Evolutionary conservation across 2,113 vertebrate genomes (phyloP).

Genomic region (Dolichallabes microphthalmus): DNA sequence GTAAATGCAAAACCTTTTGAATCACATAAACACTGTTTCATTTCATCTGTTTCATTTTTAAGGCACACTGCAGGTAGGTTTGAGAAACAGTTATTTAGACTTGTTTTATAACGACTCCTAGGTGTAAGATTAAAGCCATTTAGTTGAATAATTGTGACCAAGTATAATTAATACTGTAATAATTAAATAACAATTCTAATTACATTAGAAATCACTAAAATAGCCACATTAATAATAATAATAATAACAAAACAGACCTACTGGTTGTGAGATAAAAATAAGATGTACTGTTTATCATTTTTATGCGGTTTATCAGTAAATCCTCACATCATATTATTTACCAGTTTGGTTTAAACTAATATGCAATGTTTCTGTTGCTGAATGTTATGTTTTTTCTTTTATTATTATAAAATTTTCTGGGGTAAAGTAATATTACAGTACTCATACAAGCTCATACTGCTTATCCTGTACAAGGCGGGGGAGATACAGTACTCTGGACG

Average conservation of each 20-base stretch:
- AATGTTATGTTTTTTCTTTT: neutral
- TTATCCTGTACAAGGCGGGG: no score
- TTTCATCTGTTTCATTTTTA: neutral
- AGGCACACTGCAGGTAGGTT: neutral
- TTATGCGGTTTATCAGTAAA: neutral
- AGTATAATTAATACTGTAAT: neutral
- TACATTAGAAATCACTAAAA: neutral
- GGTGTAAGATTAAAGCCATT: neutral
- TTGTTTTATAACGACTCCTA: neutral
- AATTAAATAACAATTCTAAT: constrained; percentile 4
- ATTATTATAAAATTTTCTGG: no score
- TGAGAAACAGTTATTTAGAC: neutral
- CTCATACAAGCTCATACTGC: no score
- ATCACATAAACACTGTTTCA: neutral
- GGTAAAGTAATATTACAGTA: no score
- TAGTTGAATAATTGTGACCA: neutral
- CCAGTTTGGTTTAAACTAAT: neutral
- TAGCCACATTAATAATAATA: neutral
- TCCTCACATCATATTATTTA: neutral
- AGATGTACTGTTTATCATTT: neutral
- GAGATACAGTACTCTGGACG: no score
- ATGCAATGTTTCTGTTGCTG: neutral
- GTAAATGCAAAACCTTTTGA: constrained; percentile 7
- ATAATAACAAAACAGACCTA: neutral
- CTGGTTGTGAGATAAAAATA: no score